phyloP scores from a whole-genome alignment of 2,888 invertebrate genomes.

The Thymelicus acteon region DNA sequence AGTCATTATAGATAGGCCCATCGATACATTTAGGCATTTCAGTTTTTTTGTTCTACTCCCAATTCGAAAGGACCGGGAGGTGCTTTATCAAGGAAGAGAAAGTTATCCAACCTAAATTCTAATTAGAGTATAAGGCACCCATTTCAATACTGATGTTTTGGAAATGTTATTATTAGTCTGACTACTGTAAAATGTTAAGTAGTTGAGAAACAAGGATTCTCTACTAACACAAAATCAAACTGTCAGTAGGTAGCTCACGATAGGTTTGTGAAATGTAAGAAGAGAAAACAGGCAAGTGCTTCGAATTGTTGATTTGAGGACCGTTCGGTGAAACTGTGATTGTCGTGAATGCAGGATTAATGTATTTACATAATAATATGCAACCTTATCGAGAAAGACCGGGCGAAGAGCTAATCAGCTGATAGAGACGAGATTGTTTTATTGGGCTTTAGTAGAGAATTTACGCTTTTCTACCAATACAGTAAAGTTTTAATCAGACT shows the following conservation, averaged over 20 bases:
- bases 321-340: conserved; percentile 40
- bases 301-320: conserved; percentile 43
- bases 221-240: conserved; percentile 13
- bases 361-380: conserved; percentile 15
- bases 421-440: neutral
- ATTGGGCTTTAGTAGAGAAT: too few relatives aligned
- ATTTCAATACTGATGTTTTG: too few relatives aligned
- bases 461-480: too few relatives aligned
- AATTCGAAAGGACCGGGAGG: too few relatives aligned
- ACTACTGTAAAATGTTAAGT: neutral
- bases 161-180: too few relatives aligned
- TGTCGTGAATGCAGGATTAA: conserved; percentile 15
- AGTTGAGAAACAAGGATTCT: conserved; percentile 6
- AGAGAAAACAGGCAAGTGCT: conserved; percentile 43
- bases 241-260: conserved; percentile 21
- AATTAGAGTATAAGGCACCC: too few relatives aligned
- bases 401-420: neutral
- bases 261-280: conserved; percentile 36
- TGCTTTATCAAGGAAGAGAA: too few relatives aligned
- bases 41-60: too few relatives aligned
- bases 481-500: too few relatives aligned
- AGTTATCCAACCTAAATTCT: too few relatives aligned
- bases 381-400: neutral
- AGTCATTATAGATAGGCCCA: too few relatives aligned
- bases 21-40: too few relatives aligned